Base-by-base conservation (phyloP, 1,140 invertebrate genomes). In the Penaeus vannamei region DNA sequence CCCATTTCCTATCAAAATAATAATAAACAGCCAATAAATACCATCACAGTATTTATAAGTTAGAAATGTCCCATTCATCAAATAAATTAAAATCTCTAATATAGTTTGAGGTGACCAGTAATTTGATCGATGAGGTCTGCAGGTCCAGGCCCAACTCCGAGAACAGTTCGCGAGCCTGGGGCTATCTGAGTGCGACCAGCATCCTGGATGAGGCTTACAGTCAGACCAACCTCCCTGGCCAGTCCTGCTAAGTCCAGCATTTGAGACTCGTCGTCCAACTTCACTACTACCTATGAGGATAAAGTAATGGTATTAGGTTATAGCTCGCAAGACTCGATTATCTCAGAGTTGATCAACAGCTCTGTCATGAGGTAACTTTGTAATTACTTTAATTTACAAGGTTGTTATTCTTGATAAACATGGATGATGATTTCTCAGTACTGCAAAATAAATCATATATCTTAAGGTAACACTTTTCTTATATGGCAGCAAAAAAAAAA, bases 161-260 rank as follows among this genome's bases (percentile, higher is more conserved):
- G 86, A 12, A 94, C 94, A 83, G 94, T 95, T 46, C 92, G 92
- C 26, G 94, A 94, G 8, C 94, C 94, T 80, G 93, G 91, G 53
- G 93, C 93, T 76, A 95, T 93, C 92, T 95, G 94, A 80, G 94
- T 95, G 84, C 94, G 89, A 14, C 94, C 94, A 72, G 94, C 94
- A 93, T 95, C 94, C 90, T 92, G 91, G 20, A 95, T 93, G 14
- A 94, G 46, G 88, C 92, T 93, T 10, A 92, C 93, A 36, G 92
- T 92, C 61, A 95, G 89, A 26, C 94, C 93, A 64, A 92, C 66
- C 14, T 90, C 84, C 60, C 91, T 89, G 12, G 94, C 94, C 85
- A 92, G 69, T 46, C 90, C 91, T 26, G 92, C 91, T 91, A 94
- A 77, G 42, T 81, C 87, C n/a, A 90, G 53, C 64, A 92, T 26